A percentile compares a stretch with the other conserved stretches of the same genome.
Evolutionary conservation across 2,888 invertebrate genomes (phyloP).

Genomic region (Zygothrica quintamaculata): DNA sequence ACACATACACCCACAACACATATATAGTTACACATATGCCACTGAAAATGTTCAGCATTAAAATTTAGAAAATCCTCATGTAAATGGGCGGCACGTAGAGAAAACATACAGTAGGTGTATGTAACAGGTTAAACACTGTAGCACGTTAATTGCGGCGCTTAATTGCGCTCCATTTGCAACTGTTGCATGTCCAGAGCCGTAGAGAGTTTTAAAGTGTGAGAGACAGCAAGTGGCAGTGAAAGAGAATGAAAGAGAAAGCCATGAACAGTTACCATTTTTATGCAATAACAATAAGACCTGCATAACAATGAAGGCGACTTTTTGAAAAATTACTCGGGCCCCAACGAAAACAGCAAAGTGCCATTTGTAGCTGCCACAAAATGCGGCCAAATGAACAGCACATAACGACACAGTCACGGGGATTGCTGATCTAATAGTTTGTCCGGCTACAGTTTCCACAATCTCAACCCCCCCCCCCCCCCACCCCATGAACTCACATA

Average conservation of each 20-base stretch:
- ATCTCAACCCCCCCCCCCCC: background rate
- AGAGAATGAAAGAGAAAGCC: slow-evolving; percentile 4
- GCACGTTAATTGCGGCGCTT: slow-evolving; percentile 81
- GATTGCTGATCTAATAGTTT: slow-evolving; percentile 76
- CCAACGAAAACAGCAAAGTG: slow-evolving; percentile 57
- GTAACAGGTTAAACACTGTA: slow-evolving; percentile 80
- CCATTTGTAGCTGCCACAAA: slow-evolving; percentile 76
- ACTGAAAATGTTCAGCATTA: slow-evolving; percentile 69
- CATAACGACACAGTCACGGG: slow-evolving; percentile 49
- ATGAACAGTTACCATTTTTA: slow-evolving; percentile 62
- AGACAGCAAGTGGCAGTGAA: background rate
- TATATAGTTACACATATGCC: background rate
- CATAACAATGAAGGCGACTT: slow-evolving; percentile 72
- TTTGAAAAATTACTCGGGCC: slow-evolving; percentile 70
- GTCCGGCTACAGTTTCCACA: slow-evolving; percentile 44
- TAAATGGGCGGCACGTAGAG: slow-evolving; percentile 64
- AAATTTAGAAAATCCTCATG: slow-evolving; percentile 78
- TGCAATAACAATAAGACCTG: slow-evolving; percentile 81
- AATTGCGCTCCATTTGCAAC: slow-evolving; percentile 79
- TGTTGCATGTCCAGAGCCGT: slow-evolving; percentile 59
- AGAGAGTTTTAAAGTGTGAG: slow-evolving; percentile 4
- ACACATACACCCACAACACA: background rate
- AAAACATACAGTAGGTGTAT: slow-evolving; percentile 21
- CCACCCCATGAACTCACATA: slow-evolving; percentile 1
- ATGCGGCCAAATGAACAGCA: slow-evolving; percentile 77